Base-by-base conservation (phyloP, 2,888 invertebrate genomes). In the Capitulum mitella region DNA sequence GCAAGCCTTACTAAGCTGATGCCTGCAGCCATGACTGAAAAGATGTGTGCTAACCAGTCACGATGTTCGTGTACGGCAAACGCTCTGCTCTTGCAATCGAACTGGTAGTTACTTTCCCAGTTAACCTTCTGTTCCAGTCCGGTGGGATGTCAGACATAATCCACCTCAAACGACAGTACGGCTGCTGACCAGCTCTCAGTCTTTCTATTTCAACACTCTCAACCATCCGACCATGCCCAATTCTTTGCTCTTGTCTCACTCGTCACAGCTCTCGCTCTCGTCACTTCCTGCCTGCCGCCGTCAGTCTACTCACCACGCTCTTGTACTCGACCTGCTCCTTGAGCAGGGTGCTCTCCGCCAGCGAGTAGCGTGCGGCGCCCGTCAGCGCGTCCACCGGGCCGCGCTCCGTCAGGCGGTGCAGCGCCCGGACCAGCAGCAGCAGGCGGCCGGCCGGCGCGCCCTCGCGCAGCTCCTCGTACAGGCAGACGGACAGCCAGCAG, bases 351-450 rank as follows among this genome's bases (percentile, higher is more conserved):
- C 99, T 98, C 87, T 99, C 99, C 12, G 97, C 97, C 54, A 99
- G 89, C 0, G 98, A 98, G 86, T 99, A 99, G 80, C 98, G 90
- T 1, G 99, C 98, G 87, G 99, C 99, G 84, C 96, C 93, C 0
- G 98, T 98, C 70, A 98, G 90, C 5, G 95, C 94, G 87, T 99
- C 99, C 5, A 99, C 98, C 22, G 99, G 93, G 40, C 99, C 99
- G 85, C 98, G 98, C 85, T 98, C 98, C 81, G 98, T 95, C 88
- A 99, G 99, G 88, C 98, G 97, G 86, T 99, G 98, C 82, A 99
- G 97, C 16, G 97, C 97, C 87, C 95, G 95, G 85, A 94, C 96
- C 46, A 97, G 87, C 78, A 96, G 88, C 86, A 96, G 97, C 79
- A 97, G 87, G 3, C 37, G 70, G 34, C 94, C 93, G 16, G 94